A percentile compares a stretch with the other conserved stretches of the same genome.
Evolutionary conservation across 2,797 vertebrate species (phyloP).

Genomic region (Alca torda): DNA sequence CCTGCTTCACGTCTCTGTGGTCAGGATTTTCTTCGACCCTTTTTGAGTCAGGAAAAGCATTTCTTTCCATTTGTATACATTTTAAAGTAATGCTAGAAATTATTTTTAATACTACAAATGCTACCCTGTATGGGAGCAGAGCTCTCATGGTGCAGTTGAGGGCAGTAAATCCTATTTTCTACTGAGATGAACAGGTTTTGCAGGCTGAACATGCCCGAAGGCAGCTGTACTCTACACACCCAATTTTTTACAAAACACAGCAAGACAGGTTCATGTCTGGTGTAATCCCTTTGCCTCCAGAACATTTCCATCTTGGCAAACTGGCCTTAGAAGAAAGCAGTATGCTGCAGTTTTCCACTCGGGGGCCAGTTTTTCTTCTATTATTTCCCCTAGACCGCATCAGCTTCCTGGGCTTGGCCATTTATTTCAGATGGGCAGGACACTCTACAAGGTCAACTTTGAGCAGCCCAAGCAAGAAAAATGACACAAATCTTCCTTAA

Average conservation of each 20-base stretch:
- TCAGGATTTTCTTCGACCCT: background rate
- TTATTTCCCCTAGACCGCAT: background rate
- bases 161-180: conserved; percentile 60
- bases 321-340: background rate
- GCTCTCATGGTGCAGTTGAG: conserved; percentile 21
- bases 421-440: background rate
- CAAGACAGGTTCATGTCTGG: conserved; percentile 58
- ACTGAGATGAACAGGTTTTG: conserved; percentile 57
- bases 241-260: conserved; percentile 54
- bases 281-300: conserved; percentile 58
- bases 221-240: conserved; percentile 46
- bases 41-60: background rate
- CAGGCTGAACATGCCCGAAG: conserved; percentile 47
- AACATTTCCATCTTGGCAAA: conserved; percentile 42
- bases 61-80: background rate
- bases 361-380: background rate
- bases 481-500: background rate
- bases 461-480: background rate
- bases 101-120: background rate
- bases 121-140: background rate
- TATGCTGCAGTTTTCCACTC: background rate
- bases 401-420: background rate
- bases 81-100: background rate
- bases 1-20: background rate
- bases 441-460: background rate